A percentile compares a stretch with the other conserved stretches of the same genome.
phyloP scores from a whole-genome alignment of 2,113 vertebrate genomes.

The Podarcis raffonei region DNA sequence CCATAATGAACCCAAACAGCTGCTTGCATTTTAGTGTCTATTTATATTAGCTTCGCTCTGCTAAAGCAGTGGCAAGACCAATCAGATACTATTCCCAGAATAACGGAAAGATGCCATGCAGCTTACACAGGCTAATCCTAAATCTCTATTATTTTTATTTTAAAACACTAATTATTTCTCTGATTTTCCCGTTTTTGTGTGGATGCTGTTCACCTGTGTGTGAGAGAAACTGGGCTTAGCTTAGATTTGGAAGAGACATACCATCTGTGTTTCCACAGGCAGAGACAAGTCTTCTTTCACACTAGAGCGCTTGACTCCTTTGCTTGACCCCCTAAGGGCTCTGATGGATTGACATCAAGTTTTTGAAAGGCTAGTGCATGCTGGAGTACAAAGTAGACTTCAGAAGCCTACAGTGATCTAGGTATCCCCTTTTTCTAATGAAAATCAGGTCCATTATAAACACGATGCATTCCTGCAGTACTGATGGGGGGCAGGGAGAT shows the following conservation, averaged over 20 bases:
- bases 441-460: neutral
- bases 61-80: neutral
- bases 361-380: neutral
- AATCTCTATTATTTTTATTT: neutral
- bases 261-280: neutral
- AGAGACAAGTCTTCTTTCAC: neutral
- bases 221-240: neutral
- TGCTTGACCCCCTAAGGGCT: neutral
- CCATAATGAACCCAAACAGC: neutral
- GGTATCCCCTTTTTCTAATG: neutral
- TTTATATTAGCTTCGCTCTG: neutral
- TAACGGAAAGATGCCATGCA: neutral
- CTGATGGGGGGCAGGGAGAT: neutral
- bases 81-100: neutral
- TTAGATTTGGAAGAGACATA: neutral
- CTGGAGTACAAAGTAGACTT: neutral
- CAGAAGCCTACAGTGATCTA: neutral
- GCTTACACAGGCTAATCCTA: neutral
- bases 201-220: neutral
- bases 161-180: neutral
- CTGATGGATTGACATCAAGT: neutral
- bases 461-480: neutral
- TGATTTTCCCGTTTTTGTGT: neutral
- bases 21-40: neutral
- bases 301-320: neutral